Base-by-base conservation (phyloP, 2,113 vertebrate species). In the Plotosus lineatus region DNA sequence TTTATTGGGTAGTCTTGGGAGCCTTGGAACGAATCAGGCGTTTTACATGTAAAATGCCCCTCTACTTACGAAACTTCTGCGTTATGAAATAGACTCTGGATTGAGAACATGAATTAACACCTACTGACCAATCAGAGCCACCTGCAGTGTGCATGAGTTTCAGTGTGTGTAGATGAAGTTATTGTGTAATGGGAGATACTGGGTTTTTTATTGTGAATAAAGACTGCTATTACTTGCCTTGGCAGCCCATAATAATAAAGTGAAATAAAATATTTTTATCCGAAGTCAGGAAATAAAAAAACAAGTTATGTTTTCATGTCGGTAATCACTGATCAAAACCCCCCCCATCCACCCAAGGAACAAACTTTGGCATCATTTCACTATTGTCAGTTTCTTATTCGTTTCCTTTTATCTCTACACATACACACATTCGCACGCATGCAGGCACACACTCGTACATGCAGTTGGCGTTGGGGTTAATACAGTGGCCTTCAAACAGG, bases 401-500 rank as follows among this genome's bases (percentile, higher is more conserved):
- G 36, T 69, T 79, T 69, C 36, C 36, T 55, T 63, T 69, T 78
- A 66, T 63, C 58, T 63, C 58, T 58, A 11, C 56, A 63, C 26
- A 38, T 42, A 12, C 56, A 60, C 56, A 33, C 51, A 38, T 21
- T 2, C 72, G 38, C 10, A 26, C 40, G 46, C 40, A 44, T 40
- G 46, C 50, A 55, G 42, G 48, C 68, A 48, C 68, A 28, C 21
- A 69, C 26, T 51, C 31, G 23, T 9, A 5, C 40, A 69, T 23
- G 12, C 4, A 26, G 4, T 26, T 10, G 8, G n/a, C 21, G 28
- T 17, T 44, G 6, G 14, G 40, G 75, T 48, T 77, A 63, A 48
- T 7, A 14, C 51, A 46, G 10, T 19, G 55, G 10, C 2, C 40
- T 44, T 77, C 61, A 85, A 84, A 87, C 86, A 88, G 87, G 87